phyloP scores from a whole-genome alignment of 2,888 invertebrate genomes.

The Heliconius sara region DNA sequence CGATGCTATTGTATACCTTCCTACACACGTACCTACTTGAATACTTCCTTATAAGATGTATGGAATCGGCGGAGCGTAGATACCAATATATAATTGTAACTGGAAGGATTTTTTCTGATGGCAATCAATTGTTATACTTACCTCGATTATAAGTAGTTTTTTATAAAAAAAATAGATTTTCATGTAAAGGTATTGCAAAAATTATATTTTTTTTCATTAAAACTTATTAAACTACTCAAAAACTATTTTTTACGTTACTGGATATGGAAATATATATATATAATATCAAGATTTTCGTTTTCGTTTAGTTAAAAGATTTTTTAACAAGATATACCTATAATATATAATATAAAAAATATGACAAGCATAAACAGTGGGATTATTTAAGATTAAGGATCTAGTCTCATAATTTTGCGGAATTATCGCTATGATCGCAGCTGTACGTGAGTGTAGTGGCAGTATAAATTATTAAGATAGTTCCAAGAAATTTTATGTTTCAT shows the following conservation, averaged over 20 bases:
- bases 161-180: not conserved
- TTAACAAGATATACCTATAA: not conserved
- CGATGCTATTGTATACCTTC: conserved; percentile 28
- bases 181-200: not conserved
- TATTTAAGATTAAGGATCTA: conserved; percentile 24
- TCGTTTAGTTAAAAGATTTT: not conserved
- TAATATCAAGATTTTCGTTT: too few species aligned
- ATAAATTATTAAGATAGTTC: conserved; percentile 9
- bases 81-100: conserved; percentile 9
- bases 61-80: conserved; percentile 23
- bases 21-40: conserved; percentile 23
- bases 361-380: conserved; percentile 14
- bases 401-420: conserved; percentile 18
- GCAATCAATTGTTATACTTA: not conserved
- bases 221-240: too few species aligned
- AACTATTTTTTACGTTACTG: too few species aligned
- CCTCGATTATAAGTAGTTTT: not conserved
- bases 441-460: conserved; percentile 10
- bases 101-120: conserved; percentile 15
- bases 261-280: too few species aligned
- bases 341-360: conserved; percentile 3
- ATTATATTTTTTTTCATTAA: not conserved
- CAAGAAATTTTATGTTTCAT: conserved; percentile 8
- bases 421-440: conserved; percentile 26
- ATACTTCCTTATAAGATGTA: conserved; percentile 34